phyloP scores from a whole-genome alignment of 2,888 invertebrate species.

The Iselma pallidipennis region DNA sequence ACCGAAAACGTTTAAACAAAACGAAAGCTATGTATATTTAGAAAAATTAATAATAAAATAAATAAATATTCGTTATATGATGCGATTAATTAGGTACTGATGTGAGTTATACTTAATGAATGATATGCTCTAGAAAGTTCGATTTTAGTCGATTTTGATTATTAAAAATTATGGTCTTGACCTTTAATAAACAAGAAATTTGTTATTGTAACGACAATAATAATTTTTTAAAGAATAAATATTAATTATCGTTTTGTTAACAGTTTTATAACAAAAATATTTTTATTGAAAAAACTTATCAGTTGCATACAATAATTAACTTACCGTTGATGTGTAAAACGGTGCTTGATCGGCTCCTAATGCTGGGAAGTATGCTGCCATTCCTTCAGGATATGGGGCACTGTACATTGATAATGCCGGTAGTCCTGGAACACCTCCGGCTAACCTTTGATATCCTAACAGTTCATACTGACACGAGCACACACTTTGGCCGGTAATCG shows the following conservation, averaged over 20 bases:
- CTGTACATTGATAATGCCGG: conserved; percentile 80
- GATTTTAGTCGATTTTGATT: neutral
- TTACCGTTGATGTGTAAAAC: conserved; percentile 83
- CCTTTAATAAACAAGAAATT: neutral
- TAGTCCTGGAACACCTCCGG: conserved; percentile 66
- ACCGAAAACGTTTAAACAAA: neutral
- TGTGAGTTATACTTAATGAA: neutral
- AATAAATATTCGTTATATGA: neutral
- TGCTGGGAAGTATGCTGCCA: conserved; percentile 85
- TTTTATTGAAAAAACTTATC: too few species aligned
- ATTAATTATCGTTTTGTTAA: neutral
- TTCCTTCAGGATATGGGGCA: conserved; percentile 78
- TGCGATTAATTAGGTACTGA: too few species aligned
- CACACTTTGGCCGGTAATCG: conserved; percentile 84
- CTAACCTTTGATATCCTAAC: conserved; percentile 81
- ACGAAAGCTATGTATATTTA: neutral
- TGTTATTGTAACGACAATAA: neutral
- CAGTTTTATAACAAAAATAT: neutral
- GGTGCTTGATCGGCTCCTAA: conserved; percentile 84
- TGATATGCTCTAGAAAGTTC: neutral
- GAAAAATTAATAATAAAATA: neutral
- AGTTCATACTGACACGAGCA: conserved; percentile 92
- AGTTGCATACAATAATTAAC: conserved; percentile 51
- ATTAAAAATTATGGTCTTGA: neutral
- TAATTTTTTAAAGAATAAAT: too few species aligned